Conservation (phyloP, 2,113 vertebrate species). For the Perccottus glenii region DNA sequence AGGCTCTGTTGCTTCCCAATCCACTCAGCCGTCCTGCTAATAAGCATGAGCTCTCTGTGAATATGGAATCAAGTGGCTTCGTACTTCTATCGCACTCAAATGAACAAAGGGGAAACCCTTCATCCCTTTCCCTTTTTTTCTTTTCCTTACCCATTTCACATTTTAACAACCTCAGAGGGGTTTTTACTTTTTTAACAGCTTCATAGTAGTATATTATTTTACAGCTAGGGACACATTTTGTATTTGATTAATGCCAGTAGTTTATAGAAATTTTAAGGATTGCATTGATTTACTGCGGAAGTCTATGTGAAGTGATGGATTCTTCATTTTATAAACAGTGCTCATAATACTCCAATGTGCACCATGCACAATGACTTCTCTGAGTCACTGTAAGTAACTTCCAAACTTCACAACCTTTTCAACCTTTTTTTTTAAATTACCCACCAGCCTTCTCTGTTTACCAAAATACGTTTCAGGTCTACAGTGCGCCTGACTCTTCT, state of each 20-base stretch:
- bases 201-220: neutral
- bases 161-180: constrained; percentile 18
- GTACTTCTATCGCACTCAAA: constrained; percentile 53
- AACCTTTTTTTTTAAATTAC: neutral
- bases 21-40: constrained; percentile 39
- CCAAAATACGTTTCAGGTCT: neutral
- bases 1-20: constrained; percentile 47
- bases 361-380: neutral
- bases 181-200: constrained; percentile 29
- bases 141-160: constrained; percentile 18
- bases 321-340: no score
- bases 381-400: neutral
- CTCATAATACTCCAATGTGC: neutral
- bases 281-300: constrained; percentile 1
- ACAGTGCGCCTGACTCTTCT: neutral
- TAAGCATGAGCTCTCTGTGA: constrained; percentile 57
- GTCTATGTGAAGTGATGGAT: no score
- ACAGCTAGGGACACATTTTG: constrained; percentile 15
- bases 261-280: neutral
- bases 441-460: neutral
- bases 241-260: constrained; percentile 3
- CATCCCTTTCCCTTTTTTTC: constrained; percentile 13
- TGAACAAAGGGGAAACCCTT: constrained; percentile 48
- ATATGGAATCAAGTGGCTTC: constrained; percentile 57
- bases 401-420: neutral